Evolutionary conservation across 2,113 vertebrate genomes (phyloP).

Genomic region (Octodon degus): DNA sequence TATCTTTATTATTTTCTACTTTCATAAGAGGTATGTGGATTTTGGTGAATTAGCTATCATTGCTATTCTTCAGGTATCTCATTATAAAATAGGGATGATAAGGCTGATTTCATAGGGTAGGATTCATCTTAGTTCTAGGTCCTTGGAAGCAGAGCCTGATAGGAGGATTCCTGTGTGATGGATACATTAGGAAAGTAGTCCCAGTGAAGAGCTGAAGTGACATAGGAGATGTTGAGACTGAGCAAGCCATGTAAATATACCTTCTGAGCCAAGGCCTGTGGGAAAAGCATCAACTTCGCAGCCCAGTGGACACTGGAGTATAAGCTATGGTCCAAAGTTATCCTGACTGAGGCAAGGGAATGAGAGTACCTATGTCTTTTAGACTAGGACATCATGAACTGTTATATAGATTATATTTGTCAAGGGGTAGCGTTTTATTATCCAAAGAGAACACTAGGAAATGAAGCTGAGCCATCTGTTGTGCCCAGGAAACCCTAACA

Average conservation of each 20-base stretch:
- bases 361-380: background rate
- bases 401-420: background rate
- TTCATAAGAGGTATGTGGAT: background rate
- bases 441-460: background rate
- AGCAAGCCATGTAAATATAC: fast-evolving
- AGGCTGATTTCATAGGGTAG: background rate
- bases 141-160: background rate
- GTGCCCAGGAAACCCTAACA: background rate
- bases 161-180: background rate
- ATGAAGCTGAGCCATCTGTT: background rate
- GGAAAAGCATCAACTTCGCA: background rate
- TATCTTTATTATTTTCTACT: background rate
- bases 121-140: background rate
- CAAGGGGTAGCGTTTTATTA: background rate
- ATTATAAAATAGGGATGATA: background rate
- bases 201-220: background rate
- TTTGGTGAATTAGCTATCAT: background rate
- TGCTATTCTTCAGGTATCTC: background rate
- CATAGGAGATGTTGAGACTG: background rate
- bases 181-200: background rate
- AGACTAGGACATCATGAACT: fast-evolving
- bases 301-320: background rate
- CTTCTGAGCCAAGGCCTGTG: background rate
- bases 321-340: background rate
- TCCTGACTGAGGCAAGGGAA: background rate